Evolutionary conservation across 2,797 vertebrate genomes (phyloP), one percentile per base, ranked within the genome.

Genomic region (Sebastes trivittatus): DNA sequence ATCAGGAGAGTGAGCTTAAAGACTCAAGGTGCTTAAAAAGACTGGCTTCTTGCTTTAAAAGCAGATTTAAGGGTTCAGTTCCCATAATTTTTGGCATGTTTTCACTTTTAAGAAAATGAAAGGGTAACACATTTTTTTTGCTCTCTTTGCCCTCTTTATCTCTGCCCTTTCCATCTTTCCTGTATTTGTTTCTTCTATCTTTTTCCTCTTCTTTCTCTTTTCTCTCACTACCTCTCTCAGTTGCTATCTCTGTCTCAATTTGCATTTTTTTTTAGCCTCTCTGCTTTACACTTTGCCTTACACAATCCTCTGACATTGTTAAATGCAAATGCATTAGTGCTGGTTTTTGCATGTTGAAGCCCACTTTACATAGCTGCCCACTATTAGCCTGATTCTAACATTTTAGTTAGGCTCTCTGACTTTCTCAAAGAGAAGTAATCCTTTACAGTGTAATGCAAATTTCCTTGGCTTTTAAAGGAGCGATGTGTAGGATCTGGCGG

Each of bases 1-100:
- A 92, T 91, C 86, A 91, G 72, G 56, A 87, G 77, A 78, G 78
- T 59, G 54, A 81, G 86, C 79, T 79, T 76, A 77, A 82, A 87
- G 83, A 82, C 74, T 80, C 65, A 69, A 81, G 73, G 84, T 90
- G 70, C 83, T 86, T 77, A 66, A 87, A 75, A 71, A 79, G 78
- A 80, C 78, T 16, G n/a, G 36, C 29, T 82, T 75, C 49, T 55
- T 81, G 66, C 81, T 22, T 80, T 55, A 64, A 79, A 90, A 62
- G 61, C 66, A 82, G 67, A 88, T 87, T 72, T 75, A 22, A 82
- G 16, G 9, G 16, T 85, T 87, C 9, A 62, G n/a, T 74, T 84
- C 56, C 20, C 16, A 27, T 55, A 64, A 25, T 25, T 25, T 81
- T 64, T 63, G 30, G 36, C 52, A 27, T 75, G 66, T 82, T 82